phyloP scores from a whole-genome alignment of 2,888 invertebrate genomes.

The Leptopilina syphax region DNA sequence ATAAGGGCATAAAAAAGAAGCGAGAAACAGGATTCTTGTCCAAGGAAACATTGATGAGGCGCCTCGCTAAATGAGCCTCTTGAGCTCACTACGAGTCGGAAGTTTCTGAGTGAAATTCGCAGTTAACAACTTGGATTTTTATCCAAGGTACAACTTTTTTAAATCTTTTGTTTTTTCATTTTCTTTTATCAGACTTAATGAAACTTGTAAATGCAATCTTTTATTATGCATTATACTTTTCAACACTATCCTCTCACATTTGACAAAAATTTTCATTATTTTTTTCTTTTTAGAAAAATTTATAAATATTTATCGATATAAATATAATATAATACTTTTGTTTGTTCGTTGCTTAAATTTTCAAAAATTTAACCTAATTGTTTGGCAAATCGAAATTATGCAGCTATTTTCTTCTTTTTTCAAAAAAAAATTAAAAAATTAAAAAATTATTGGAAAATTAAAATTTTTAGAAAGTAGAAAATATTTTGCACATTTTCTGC shows the following conservation, averaged over 20 bases:
- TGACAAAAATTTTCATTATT: neutral
- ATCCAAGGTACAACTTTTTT: neutral
- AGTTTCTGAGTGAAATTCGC: constrained; percentile 34
- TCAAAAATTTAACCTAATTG: too few relatives aligned
- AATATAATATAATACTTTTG: too few relatives aligned
- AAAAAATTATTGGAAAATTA: too few relatives aligned
- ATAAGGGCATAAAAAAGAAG: constrained; percentile 30
- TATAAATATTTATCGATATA: too few relatives aligned
- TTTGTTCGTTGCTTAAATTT: too few relatives aligned
- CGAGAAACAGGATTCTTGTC: constrained; percentile 26
- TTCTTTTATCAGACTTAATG: neutral
- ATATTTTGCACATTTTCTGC: too few relatives aligned
- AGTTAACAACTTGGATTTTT: constrained; percentile 26
- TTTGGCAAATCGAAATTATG: too few relatives aligned
- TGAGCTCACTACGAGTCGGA: constrained; percentile 25
- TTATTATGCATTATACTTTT: neutral
- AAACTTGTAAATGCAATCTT: constrained; percentile 25
- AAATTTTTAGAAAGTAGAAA: too few relatives aligned
- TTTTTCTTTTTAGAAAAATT: too few relatives aligned
- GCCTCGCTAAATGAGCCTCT: constrained; percentile 24
- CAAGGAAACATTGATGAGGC: constrained; percentile 35
- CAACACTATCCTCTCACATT: neutral
- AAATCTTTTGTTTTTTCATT: neutral
- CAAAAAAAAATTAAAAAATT: too few relatives aligned
- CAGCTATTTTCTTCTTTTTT: too few relatives aligned